Evolutionary conservation across 2,113 vertebrate species (phyloP), one percentile per base, ranked within the genome.

Genomic region (Perca flavescens): DNA sequence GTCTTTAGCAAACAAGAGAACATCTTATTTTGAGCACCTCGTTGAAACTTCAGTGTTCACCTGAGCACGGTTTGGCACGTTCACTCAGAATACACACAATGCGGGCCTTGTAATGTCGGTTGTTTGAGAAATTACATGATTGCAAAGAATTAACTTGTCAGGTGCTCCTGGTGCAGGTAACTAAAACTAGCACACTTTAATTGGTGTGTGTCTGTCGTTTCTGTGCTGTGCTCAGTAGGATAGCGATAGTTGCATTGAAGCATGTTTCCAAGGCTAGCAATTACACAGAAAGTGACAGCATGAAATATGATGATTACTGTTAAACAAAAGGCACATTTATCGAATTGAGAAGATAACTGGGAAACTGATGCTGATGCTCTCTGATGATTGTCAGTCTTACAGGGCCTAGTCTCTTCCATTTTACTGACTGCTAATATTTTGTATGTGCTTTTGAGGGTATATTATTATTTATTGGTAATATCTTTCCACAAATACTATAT

Each of bases 321-420:
- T 96, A 91, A 93, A 96, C 94, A 96, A 96, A 97, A 97, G 96
- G 94, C 95, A 96, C 96, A 96, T 96, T 97, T 97, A 97, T 96
- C 12, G 95, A 96, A 96, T 96, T 96, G 97, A 97, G 96, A 94
- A 96, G 95, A 97, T 97, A 79, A 73, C 77, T 16, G 40, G 52
- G 49, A 69, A 43, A 43, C 40, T 43, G 40, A 43, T 2, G 94
- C 94, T 96, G 96, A 96, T 96, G 94, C 95, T 96, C 91, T 19
- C 12, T 94, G 80, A 82, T 89, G 93, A 93, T 94, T 88, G 93
- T 96, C 95, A 91, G 95, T 95, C 96, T 94, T 94, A 82, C 91
- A 93, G 94, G 90, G 77, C 95, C 92, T 96, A 91, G 80, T 92
- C 92, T 91, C 95, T 96, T 74, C 65, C 40, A 34, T 83, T 84